Percentiles rank a stretch among this genome's conserved stretches.
Conservation (phyloP, 1,140 invertebrate genomes). For the Drosophila gunungcola region DNA sequence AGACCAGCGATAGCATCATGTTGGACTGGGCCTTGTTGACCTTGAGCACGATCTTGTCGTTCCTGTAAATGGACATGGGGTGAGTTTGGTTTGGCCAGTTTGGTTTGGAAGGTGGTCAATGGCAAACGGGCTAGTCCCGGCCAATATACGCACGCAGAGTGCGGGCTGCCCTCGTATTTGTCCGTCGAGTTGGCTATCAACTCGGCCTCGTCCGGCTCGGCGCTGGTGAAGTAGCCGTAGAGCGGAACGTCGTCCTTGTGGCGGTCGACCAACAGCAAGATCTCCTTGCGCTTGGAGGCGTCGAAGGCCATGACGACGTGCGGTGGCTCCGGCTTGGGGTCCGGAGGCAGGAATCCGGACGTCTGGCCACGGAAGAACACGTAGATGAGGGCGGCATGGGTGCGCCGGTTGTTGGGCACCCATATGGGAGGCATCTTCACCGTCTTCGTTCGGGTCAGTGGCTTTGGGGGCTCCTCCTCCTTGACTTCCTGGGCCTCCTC, state of each 20-base stretch:
- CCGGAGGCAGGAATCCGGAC: slow-evolving; percentile 85
- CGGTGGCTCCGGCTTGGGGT: slow-evolving; percentile 86
- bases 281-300: slow-evolving; percentile 87
- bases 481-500: slow-evolving; percentile 42
- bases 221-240: slow-evolving; percentile 87
- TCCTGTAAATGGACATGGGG: slow-evolving; percentile 72
- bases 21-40: slow-evolving; percentile 85
- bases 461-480: slow-evolving; percentile 47
- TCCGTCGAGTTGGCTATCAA: slow-evolving; percentile 85
- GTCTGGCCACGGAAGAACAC: slow-evolving; percentile 86
- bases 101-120: too few species aligned
- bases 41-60: slow-evolving; percentile 87
- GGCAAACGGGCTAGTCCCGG: neutral
- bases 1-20: slow-evolving; percentile 85
- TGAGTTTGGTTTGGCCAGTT: too few species aligned
- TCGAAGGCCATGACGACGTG: slow-evolving; percentile 88
- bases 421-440: slow-evolving; percentile 86
- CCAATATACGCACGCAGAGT: slow-evolving; percentile 18
- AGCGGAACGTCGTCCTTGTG: slow-evolving; percentile 85
- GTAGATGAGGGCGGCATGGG: slow-evolving; percentile 87
- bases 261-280: slow-evolving; percentile 85
- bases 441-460: slow-evolving; percentile 55
- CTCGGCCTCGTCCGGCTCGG: slow-evolving; percentile 84
- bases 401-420: slow-evolving; percentile 86
- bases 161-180: slow-evolving; percentile 84